Percentiles rank a stretch among this genome's conserved stretches.
Conservation (phyloP, 2,797 vertebrate genomes). For the Neosalanx taihuensis region DNA sequence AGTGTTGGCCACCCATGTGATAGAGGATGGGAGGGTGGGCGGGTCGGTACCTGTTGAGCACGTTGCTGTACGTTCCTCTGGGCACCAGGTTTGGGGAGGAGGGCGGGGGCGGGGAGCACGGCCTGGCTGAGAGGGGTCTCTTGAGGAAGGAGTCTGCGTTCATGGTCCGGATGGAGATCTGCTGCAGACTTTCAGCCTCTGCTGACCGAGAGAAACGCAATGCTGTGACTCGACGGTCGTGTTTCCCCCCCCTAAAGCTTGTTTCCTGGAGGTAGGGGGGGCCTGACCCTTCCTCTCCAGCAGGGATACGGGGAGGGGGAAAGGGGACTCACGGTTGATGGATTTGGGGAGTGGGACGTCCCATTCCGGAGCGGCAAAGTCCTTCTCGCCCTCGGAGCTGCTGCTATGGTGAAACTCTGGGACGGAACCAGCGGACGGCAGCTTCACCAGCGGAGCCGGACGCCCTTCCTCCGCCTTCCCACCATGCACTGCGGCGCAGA, state of each 20-base stretch:
- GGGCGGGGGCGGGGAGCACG: conserved; percentile 83
- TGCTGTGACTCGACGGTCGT: not conserved
- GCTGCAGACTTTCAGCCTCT: conserved; percentile 93
- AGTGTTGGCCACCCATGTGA: not conserved
- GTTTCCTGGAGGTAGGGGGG: too few relatives aligned
- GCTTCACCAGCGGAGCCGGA: conserved; percentile 79
- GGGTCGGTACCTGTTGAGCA: conserved; percentile 66
- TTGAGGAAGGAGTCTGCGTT: conserved; percentile 94
- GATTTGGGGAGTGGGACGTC: conserved; percentile 85
- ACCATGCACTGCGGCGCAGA: conserved; percentile 49
- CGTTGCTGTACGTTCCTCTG: conserved; percentile 88
- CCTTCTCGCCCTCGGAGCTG: conserved; percentile 97
- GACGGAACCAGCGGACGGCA: conserved; percentile 76
- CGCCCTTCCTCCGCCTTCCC: conserved; percentile 81
- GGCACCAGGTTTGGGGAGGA: conserved; percentile 72
- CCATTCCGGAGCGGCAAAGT: conserved; percentile 93
- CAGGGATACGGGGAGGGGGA: not conserved
- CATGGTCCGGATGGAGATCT: conserved; percentile 93
- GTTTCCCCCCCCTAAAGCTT: too few relatives aligned
- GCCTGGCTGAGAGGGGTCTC: conserved; percentile 78
- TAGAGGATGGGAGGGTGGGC: not conserved
- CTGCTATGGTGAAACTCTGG: conserved; percentile 91
- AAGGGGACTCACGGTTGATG: conserved; percentile 78
- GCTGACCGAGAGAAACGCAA: conserved; percentile 1
- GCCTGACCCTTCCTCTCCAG: too few relatives aligned